Base-by-base conservation (phyloP, 2,797 vertebrate species). In the Oryzias sinensis region DNA sequence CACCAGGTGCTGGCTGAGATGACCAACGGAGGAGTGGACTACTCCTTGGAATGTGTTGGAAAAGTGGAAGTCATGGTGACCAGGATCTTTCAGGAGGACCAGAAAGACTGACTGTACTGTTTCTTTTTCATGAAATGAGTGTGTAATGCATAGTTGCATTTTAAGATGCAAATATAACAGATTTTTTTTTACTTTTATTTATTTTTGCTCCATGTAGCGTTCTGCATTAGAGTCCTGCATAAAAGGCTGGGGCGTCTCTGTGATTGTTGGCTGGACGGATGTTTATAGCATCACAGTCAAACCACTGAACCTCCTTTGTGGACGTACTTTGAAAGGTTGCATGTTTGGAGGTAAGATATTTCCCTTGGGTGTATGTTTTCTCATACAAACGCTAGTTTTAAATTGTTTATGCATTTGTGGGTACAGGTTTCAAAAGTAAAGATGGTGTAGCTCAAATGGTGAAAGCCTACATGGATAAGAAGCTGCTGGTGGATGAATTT, bases 261-360 rank as follows among this genome's bases (percentile, higher is more conserved):
- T 98, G 62, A 80, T 98, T 5, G 90, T 96, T 0, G 97, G 97
- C 16, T 95, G 94, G 56, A 97, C 94, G 13, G 92, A 93, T 2
- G 66, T 93, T 22, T 67, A 92, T 5, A 94, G 97, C 29, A 90
- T 98, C 2, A 49, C 93, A 15, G 91, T 94, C 4, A 90, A 92
- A 46, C 96, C 96, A 0, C 87, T 93, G 83, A 92, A 96, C 65
- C 91, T 99, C 0, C 93, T 98, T 3, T 82, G 90, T 5, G 97
- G 97, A 14, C 93, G 95, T 49, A 95, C 94, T 0, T 98, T 94
- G 97, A 98, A 94, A 82, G 97, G 97, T 29, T 93, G 95, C 0
- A 70, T 95, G 0, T 96, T 98, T 77, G 97, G 97, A 92, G 97
- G 97, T 97, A 89, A 87, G 58, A 37, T 0, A 2, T 20, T 8